These are phyloP conservation scores for Hemiprocne comata DNA, from an alignment of 2,113 vertebrate species.

Conservation along the genomic window DNA sequence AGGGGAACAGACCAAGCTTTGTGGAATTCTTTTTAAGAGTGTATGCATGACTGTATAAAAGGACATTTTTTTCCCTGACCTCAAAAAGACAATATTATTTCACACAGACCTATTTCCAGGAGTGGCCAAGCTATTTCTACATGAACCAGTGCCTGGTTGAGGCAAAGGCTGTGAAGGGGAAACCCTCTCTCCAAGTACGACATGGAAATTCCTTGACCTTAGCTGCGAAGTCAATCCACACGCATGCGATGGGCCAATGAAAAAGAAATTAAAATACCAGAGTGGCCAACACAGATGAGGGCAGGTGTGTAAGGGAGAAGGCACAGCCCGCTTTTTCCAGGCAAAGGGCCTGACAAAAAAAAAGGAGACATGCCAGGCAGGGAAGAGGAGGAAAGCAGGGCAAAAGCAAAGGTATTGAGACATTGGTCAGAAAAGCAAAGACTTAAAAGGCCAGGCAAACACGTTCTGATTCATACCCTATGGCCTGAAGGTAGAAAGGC, in stretches of 20 bases:
- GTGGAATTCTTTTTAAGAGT: slow-evolving; percentile 63
- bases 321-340: slow-evolving; percentile 35
- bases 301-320: slow-evolving; percentile 41
- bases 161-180: slow-evolving; percentile 48
- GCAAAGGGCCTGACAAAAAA: background rate
- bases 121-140: slow-evolving; percentile 48
- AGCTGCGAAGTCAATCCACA: slow-evolving; percentile 20
- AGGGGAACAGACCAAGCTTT: slow-evolving; percentile 57
- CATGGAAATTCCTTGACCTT: slow-evolving; percentile 71
- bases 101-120: slow-evolving; percentile 54
- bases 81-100: slow-evolving; percentile 71
- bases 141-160: slow-evolving; percentile 18
- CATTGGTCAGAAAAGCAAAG: slow-evolving; percentile 50
- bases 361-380: background rate
- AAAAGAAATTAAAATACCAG: slow-evolving; percentile 47
- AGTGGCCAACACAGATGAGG: background rate
- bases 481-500: background rate
- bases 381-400: background rate
- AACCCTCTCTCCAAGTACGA: slow-evolving; percentile 61
- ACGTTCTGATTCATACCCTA: slow-evolving; percentile 43
- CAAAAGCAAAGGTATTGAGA: background rate
- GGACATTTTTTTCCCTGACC: slow-evolving; percentile 38
- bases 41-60: slow-evolving; percentile 51
- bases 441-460: slow-evolving; percentile 52
- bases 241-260: background rate